A percentile compares a stretch with the other conserved stretches of the same genome.
Evolutionary conservation across 2,888 invertebrate species (phyloP).

Genomic region (Cephus nigrinus): DNA sequence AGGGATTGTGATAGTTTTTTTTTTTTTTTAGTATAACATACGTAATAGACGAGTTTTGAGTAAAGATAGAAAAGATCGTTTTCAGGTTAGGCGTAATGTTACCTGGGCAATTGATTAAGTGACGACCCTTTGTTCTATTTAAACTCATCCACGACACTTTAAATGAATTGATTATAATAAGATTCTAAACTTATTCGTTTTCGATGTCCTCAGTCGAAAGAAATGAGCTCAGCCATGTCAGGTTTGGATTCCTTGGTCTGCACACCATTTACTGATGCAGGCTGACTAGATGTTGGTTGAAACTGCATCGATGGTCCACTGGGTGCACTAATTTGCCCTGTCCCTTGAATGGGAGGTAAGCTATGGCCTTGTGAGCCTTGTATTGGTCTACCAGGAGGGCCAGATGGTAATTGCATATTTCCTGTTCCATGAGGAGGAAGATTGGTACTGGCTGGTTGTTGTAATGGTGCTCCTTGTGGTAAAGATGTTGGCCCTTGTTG

Average conservation of each 20-base stretch:
- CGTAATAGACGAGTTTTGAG: background rate
- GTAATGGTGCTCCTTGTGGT: conserved; percentile 31
- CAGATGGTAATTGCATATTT: conserved; percentile 33
- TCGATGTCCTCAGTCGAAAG: conserved; percentile 74
- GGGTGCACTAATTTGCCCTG: conserved; percentile 33
- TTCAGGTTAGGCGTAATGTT: background rate
- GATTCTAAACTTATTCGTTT: background rate
- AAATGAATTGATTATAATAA: background rate
- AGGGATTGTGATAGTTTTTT: background rate
- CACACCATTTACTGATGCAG: conserved; percentile 28
- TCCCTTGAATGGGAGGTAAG: conserved; percentile 35
- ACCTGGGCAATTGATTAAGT: background rate
- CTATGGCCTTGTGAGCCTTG: conserved; percentile 27
- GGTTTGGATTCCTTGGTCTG: conserved; percentile 64
- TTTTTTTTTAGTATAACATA: background rate
- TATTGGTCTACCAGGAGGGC: conserved; percentile 20
- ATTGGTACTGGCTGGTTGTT: conserved; percentile 33
- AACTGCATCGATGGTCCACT: conserved; percentile 39
- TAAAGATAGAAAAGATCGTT: background rate
- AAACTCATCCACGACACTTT: background rate
- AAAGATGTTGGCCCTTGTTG: conserved; percentile 20
- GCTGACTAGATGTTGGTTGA: conserved; percentile 30
- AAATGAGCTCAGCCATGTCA: conserved; percentile 82
- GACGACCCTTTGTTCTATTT: background rate
- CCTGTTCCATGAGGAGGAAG: conserved; percentile 33